Conservation (phyloP, 2,113 vertebrate genomes). For the Bolborhynchus lineola region DNA sequence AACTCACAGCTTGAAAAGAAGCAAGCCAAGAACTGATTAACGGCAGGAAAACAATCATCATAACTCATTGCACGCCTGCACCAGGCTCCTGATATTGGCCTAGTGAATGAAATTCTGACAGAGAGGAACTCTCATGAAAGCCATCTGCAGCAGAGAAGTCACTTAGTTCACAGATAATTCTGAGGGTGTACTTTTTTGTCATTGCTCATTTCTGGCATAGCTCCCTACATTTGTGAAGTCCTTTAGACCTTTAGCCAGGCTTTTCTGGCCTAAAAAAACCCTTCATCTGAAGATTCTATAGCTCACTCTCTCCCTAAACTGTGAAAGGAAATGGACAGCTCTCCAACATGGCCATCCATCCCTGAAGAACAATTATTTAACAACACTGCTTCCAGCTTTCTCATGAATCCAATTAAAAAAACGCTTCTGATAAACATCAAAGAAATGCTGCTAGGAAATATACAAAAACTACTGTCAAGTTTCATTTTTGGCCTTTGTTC, state of each 20-base stretch:
- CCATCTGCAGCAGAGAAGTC: background rate
- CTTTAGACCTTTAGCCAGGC: background rate
- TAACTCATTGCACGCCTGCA: background rate
- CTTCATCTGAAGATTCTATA: background rate
- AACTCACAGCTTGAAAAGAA: background rate
- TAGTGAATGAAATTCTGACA: background rate
- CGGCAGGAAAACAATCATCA: background rate
- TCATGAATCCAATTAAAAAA: background rate
- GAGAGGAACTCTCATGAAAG: background rate
- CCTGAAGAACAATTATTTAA: background rate
- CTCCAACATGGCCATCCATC: background rate
- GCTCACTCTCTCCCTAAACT: background rate
- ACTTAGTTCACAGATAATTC: background rate
- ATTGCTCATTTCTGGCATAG: background rate
- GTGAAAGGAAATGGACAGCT: background rate
- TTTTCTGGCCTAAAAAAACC: background rate
- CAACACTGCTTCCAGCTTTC: rapidly evolving
- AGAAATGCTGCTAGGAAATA: background rate
- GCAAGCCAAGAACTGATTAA: background rate
- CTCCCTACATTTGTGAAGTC: background rate
- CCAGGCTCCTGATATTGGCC: background rate
- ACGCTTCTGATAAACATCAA: background rate
- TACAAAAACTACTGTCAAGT: background rate
- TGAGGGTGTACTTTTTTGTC: background rate
- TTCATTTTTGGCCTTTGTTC: background rate